Evolutionary conservation across 2,888 invertebrate genomes (phyloP), one percentile per base, ranked within the genome.

Genomic region (Drosophila anomalata): DNA sequence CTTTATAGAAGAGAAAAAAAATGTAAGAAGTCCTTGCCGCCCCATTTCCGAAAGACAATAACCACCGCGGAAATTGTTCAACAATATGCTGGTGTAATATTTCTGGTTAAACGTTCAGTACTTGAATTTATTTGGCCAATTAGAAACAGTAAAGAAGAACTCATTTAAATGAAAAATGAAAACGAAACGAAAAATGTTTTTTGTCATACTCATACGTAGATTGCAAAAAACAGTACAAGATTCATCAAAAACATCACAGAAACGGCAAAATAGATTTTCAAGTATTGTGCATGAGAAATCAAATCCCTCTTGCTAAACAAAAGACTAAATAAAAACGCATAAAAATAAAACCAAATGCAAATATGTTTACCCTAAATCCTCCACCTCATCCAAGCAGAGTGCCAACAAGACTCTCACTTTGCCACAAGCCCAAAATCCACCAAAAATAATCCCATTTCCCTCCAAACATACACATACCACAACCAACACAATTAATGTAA

Each of bases 61-160:
- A 80, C 83, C 80, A 78, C 75, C 76, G 76, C 72, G 76, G 63
- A 77, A 78, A 83, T 89, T 86, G 82, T 85, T 83, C 89, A 90
- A 90, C 90, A 90, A 91, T 90, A 89, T 77, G 90, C 89, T 90
- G 91, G 90, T 90, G 90, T 90, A 90, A 90, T 90, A 90, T 91
- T 80, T 87, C 89, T 90, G 89, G 90, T 91, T 90, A 90, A 89
- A 89, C 90, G 87, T 86, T 87, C 90, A 88, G 86, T 90, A 89
- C 90, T 90, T 90, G 88, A 82, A 86, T 90, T 91, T 90, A 91
- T 90, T 90, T 90, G 79, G 88, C 87, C 85, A 72, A 66, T 46
- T 61, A 66, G 60, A 52, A 62, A 26, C 44, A 29, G 50, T 31
- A 42, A 56, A 57, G 42, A 44, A 33, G 42, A 44, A 33, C 46